These are phyloP conservation scores for Gonioctena quinquepunctata DNA, from an alignment of 1,140 invertebrate genomes.

Conservation along the genomic window DNA sequence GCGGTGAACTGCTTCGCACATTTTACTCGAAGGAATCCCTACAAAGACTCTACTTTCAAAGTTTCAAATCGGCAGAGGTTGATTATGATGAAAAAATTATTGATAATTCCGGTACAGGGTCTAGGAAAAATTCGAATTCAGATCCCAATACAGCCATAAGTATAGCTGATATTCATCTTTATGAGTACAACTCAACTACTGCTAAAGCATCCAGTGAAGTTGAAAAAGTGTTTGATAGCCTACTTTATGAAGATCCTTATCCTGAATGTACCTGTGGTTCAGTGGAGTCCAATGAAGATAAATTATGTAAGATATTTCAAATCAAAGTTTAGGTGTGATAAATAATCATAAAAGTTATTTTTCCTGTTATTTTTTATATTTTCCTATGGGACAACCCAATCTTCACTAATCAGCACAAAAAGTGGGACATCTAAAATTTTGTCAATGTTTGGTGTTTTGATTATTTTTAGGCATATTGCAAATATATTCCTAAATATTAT, in stretches of 20 bases:
- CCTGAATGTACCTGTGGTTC: constrained; percentile 39
- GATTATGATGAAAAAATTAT: constrained; percentile 28
- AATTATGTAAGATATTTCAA: background rate
- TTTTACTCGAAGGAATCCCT: constrained; percentile 26
- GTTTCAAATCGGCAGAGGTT: constrained; percentile 34
- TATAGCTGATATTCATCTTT: constrained; percentile 1
- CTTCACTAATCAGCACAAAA: too few relatives aligned
- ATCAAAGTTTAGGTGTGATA: too few relatives aligned
- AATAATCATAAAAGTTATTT: too few relatives aligned
- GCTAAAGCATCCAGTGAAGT: constrained; percentile 5
- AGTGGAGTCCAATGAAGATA: background rate
- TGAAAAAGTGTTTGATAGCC: constrained; percentile 27
- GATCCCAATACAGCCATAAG: background rate
- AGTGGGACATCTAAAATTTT: too few relatives aligned
- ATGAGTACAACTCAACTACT: background rate
- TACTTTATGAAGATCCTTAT: constrained; percentile 43
- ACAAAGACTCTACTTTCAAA: constrained; percentile 39
- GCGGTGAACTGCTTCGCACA: constrained; percentile 30
- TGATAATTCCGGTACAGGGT: background rate
- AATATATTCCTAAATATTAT: too few relatives aligned
- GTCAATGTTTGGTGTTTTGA: too few relatives aligned
- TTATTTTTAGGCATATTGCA: too few relatives aligned
- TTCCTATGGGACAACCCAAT: too few relatives aligned
- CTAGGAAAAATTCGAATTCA: background rate
- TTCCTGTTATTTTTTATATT: too few relatives aligned